Evolutionary conservation across 2,113 vertebrate genomes (phyloP), one percentile per base, ranked within the genome.

Genomic region (Illadopsis cleaveri): DNA sequence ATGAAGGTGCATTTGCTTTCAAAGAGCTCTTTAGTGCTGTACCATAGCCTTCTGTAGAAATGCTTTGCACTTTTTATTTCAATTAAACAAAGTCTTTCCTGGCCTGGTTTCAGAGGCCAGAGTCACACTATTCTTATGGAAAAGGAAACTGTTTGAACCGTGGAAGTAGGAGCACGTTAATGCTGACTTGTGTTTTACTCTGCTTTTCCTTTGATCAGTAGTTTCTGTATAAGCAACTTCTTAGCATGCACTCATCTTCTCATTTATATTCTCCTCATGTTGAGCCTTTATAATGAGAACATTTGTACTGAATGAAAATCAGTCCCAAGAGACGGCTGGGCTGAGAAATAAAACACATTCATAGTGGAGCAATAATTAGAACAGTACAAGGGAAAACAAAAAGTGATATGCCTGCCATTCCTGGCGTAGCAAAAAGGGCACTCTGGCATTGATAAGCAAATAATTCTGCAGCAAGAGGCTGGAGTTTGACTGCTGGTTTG

Each of bases 211-310:
- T 96, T 94, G 80, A 97, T 94, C 84, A 82, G 44, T 64, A 78
- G 51, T 84, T 93, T 94, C 87, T 84, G 53, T 53, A 73, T 50
- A 85, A 83, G 91, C 64, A 89, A 89, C 42, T 61, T 89, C 73
- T 92, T 82, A 80, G 72, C 4, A 45, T 87, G 53, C 33, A 47
- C 60, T 89, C 89, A 86, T 95, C 87, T 83, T 37, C 86, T 97
- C 92, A 95, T 97, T 96, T 95, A 16, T 90, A 97, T 96, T 96
- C 96, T 95, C 73, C 89, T 97, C 90, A 20, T 78, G 95, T 62
- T 82, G 73, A 88, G 56, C 65, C 38, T 89, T 89, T 72, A 89
- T 93, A 96, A 96, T 94, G 78, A 90, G 91, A 95, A 78, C 85
- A 95, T 92, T 97, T 92, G 77, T 85, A 83, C 91, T 89, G 85